Conservation (phyloP, 2,113 vertebrate genomes). For the Rhodinocichla rosea region DNA sequence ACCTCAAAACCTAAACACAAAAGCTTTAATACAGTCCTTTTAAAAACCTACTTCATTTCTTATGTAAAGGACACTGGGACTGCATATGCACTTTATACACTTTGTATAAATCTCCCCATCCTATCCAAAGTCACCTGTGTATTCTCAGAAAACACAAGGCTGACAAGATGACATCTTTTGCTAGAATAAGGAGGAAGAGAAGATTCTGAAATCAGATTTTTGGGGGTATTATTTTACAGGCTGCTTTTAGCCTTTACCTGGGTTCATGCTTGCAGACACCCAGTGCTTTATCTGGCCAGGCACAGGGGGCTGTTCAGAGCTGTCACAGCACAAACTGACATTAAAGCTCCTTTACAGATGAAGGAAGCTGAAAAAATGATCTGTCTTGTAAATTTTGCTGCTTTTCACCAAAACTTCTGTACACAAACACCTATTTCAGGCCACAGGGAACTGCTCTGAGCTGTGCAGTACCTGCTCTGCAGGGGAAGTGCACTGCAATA, state of each 20-base stretch:
- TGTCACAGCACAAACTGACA: neutral
- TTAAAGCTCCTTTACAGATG: neutral
- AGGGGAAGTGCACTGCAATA: accelerated
- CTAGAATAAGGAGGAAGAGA: neutral
- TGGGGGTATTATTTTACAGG: neutral
- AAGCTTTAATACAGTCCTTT: neutral
- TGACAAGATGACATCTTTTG: neutral
- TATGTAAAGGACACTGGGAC: neutral
- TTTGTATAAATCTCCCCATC: neutral
- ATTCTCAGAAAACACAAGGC: neutral
- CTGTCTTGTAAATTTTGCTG: neutral
- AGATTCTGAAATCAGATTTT: neutral
- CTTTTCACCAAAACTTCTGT: neutral
- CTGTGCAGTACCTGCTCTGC: neutral
- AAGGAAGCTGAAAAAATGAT: neutral
- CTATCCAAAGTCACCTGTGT: neutral
- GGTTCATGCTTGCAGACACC: neutral
- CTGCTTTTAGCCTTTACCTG: neutral
- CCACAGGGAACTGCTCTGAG: neutral
- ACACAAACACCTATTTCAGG: neutral
- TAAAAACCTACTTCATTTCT: neutral
- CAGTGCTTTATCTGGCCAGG: neutral
- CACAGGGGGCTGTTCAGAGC: neutral
- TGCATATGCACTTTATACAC: neutral
- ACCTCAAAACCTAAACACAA: neutral